Base-by-base conservation (phyloP, 2,113 vertebrate species). In the Polyodon spathula region DNA sequence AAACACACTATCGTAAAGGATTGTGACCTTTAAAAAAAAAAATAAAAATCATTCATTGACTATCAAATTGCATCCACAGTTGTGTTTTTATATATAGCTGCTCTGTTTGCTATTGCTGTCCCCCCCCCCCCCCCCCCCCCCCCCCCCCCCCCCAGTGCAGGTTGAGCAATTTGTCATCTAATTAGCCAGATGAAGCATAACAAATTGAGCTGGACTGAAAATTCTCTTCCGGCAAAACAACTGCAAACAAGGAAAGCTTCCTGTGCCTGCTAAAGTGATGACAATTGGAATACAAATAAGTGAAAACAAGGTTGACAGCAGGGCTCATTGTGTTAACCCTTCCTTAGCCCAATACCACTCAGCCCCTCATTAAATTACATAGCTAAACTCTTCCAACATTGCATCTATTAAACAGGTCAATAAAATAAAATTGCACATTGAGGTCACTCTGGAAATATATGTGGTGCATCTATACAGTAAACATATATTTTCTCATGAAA, bases 271-370 rank as follows among this genome's bases (percentile, higher is more conserved):
- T 80, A 70, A 82, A 84, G 72, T 85, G 81, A 87, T 86, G 86
- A 83, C 83, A 81, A 78, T 86, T 80, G 69, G 78, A 86, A 76
- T 85, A 84, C 80, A 86, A 85, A 87, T 79, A 81, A 86, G 76
- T 85, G 78, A 81, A 89, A 90, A 75, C 80, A 69, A 78, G 78
- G 78, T 77, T 87, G 83, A 90, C 83, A 88, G 80, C 74, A 62
- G 83, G 79, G 78, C 82, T 66, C 61, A n/a, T n/a, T n/a, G n/a
- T n/a, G n/a, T n/a, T n/a, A n/a, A n/a, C n/a, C n/a, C n/a, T n/a
- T n/a, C n/a, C n/a, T n/a, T n/a, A n/a, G n/a, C 70, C 54, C 56
- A 14, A 12, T 53, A 27, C 56, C 51, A 8, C 44, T 39, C 50
- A 61, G 40, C 50, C 50, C 51, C 41, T 38, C 42, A 43, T 40